Base-by-base conservation (phyloP, 2,888 invertebrate species). In the Agriopis aurantiaria region DNA sequence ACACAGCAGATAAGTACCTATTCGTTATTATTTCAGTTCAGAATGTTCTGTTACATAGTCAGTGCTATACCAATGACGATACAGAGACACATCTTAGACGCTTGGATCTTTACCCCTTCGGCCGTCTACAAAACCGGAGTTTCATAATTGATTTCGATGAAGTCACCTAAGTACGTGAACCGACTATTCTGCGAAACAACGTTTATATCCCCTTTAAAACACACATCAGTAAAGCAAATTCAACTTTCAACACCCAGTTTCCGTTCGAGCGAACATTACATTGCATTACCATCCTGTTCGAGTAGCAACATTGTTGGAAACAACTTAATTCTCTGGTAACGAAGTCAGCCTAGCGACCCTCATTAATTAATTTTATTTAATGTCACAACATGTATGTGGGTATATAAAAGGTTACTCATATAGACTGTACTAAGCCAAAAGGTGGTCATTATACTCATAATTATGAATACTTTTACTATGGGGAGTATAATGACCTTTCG, bases 261-360 rank as follows among this genome's bases (percentile, higher is more conserved):
- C 33, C 49, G 40, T 14, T 6, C 14, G 49, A 14, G 40, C 8
- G 48, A 60, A 60, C 49, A 60, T 65, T 45, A 65, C 65, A 52
- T 65, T 65, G 23, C 59, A 58, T 65, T 45, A 52, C 52, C 11
- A 41, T 23, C 51, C 52, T 45, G 43, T 59, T 53, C 12, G 52
- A 52, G 56, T 7, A 48, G 61, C n/a, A 57, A 60, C 61, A 61
- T 51, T 57, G 63, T 68, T 58, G 53, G 52, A 41, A 68, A 68
- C 63, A 63, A 53, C 52, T 40, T 58, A 62, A 68, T 63, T 62
- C 52, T 52, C 58, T 11, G n/a, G 11, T 67, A 67, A 67, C 60
- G 8, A 67, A 67, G 61, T 59, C 56, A 59, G 17, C 59, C 49
- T 62, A n/a, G 52, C 56, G 56, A 62, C 62, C 68, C 57, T 52